Evolutionary conservation across 1,140 invertebrate species (phyloP), one percentile per base, ranked within the genome.

Genomic region (Ips nitidus): DNA sequence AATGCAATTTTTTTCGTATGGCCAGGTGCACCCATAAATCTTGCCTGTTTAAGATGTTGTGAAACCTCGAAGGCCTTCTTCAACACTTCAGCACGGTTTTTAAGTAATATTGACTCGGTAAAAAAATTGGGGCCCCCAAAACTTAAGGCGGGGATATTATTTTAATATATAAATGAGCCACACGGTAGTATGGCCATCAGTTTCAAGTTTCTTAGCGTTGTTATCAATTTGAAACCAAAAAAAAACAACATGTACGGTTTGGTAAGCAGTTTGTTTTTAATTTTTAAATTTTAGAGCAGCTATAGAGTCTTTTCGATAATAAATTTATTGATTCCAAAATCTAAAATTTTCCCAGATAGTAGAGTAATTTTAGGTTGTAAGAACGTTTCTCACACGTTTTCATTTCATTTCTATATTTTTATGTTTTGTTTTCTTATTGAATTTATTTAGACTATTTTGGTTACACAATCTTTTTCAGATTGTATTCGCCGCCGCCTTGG

Each of bases 401-500:
- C 0, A 22, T 22, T 22, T 22, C 22, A 22, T 22, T 22, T 22
- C 22, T 22, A 22, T 22, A 22, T 22, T 55, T 36, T 36, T 55
- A 22, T 4, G 1, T 37, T 37, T 2, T 55, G 37, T 55, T 55
- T 55, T 4, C 8, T 55, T 55, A 36, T 37, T 55, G 52, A 55
- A 7, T 55, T 55, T 36, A 55, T n/a, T 55, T 37, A 55, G 52
- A 5, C 8, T 1, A 41, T 41, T n/a, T 4, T 41, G 42, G 42
- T 4, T 2, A 41, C 1, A 41, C 42, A 41, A 41, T 59, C 40
- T 59, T 65, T 73, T 75, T n/a, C 77, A 84, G 83, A 72, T 84
- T 63, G 79, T 81, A 64, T 80, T 85, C 76, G 77, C 80, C 57
- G 82, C 83, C 69, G 71, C 86, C 72, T 77, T 86, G 76, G 84